Evolutionary conservation across 2,888 invertebrate genomes (phyloP).

Genomic region (Eupithecia tripunctaria): DNA sequence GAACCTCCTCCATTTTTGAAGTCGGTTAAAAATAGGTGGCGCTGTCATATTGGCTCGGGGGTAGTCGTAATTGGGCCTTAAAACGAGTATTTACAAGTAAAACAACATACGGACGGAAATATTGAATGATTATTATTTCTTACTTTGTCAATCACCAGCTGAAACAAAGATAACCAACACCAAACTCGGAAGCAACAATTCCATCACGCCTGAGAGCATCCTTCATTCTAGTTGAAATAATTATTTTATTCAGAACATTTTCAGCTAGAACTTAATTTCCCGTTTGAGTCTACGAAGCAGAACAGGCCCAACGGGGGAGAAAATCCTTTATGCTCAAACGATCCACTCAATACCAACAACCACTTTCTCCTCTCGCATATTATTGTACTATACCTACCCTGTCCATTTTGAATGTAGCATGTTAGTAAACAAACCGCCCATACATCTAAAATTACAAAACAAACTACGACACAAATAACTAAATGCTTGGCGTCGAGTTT

Average conservation of each 20-base stretch:
- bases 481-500: too few relatives aligned
- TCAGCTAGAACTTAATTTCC: constrained; percentile 12
- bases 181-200: not conserved
- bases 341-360: not conserved
- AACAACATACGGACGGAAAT: too few relatives aligned
- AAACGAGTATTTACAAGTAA: too few relatives aligned
- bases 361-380: not conserved
- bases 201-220: constrained; percentile 2
- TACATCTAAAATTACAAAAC: too few relatives aligned
- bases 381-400: too few relatives aligned
- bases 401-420: too few relatives aligned
- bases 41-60: too few relatives aligned
- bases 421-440: too few relatives aligned
- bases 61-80: too few relatives aligned
- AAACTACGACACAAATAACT: too few relatives aligned
- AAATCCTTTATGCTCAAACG: constrained; percentile 9
- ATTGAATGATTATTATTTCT: not conserved
- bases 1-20: too few relatives aligned
- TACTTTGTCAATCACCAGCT: not conserved
- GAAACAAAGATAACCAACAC: not conserved
- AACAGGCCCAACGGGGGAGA: constrained; percentile 9
- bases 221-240: constrained; percentile 17
- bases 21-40: too few relatives aligned
- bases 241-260: constrained; percentile 16
- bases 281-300: constrained; percentile 12